These are phyloP conservation scores for Macrotrachela quadricornifera DNA, from an alignment of 1,140 invertebrate genomes.

Conservation along the genomic window DNA sequence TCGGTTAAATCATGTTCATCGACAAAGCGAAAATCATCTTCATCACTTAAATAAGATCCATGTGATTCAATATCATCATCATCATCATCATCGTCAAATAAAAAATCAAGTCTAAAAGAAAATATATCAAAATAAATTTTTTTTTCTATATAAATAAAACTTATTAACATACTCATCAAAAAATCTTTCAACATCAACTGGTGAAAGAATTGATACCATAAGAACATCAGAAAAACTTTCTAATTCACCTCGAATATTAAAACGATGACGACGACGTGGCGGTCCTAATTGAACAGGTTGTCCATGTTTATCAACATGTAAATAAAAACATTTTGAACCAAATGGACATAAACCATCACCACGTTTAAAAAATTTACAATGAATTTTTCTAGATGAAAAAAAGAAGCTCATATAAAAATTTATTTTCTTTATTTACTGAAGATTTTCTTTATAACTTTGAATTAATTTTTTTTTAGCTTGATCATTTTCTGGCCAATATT, in stretches of 20 bases:
- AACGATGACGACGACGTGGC: neutral
- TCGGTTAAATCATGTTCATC: no score
- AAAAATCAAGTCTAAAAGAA: no score
- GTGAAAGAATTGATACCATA: no score
- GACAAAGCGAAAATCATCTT: no score
- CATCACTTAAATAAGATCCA: no score
- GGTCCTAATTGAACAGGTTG: slow-evolving; percentile 41
- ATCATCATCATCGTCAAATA: no score
- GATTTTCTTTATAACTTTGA: slow-evolving; percentile 49
- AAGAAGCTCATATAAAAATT: neutral
- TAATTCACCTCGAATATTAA: neutral
- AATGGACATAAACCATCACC: slow-evolving; percentile 64
- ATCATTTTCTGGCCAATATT: slow-evolving; percentile 61
- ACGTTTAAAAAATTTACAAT: slow-evolving; percentile 66
- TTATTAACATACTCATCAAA: no score
- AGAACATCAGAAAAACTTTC: neutral
- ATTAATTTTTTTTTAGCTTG: slow-evolving; percentile 66
- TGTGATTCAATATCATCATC: no score
- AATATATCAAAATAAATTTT: no score
- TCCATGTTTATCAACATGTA: slow-evolving; percentile 57
- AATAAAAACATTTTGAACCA: slow-evolving; percentile 73
- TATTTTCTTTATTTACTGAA: slow-evolving; percentile 34
- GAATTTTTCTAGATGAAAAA: slow-evolving; percentile 39
- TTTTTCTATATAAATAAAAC: no score
- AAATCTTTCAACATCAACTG: no score